These are phyloP conservation scores for Chironomus tentans DNA, from an alignment of 2,888 invertebrate genomes.

Conservation along the genomic window DNA sequence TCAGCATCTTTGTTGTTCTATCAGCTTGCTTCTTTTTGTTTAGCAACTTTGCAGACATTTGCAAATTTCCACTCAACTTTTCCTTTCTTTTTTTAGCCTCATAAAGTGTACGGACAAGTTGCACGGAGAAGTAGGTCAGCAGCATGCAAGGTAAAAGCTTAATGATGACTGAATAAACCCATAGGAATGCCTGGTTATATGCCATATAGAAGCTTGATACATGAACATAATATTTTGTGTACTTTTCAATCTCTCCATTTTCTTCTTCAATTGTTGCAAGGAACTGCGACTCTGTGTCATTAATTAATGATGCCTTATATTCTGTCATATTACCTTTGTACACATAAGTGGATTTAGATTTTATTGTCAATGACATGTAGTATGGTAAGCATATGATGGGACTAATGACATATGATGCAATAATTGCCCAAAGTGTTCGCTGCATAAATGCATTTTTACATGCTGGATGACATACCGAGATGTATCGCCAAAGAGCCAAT, in stretches of 20 bases:
- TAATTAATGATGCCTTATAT: not conserved
- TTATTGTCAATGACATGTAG: slow-evolving; percentile 28
- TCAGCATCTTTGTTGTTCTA: slow-evolving; percentile 80
- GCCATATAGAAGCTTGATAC: slow-evolving; percentile 52
- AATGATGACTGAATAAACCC: slow-evolving; percentile 86
- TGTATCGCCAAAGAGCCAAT: slow-evolving; percentile 12
- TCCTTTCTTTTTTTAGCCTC: slow-evolving; percentile 69
- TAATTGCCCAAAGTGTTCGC: slow-evolving; percentile 65
- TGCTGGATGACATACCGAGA: slow-evolving; percentile 70
- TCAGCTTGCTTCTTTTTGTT: slow-evolving; percentile 57
- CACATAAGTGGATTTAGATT: not conserved
- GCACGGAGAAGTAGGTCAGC: slow-evolving; percentile 45
- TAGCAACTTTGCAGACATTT: slow-evolving; percentile 39
- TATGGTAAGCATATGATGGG: slow-evolving; percentile 72
- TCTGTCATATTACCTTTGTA: not conserved
- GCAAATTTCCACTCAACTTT: slow-evolving; percentile 45
- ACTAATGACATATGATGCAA: slow-evolving; percentile 70
- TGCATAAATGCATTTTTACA: slow-evolving; percentile 75
- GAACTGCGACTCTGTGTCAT: not conserved
- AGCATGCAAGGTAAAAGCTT: slow-evolving; percentile 86
- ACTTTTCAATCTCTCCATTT: slow-evolving; percentile 40
- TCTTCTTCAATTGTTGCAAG: not conserved
- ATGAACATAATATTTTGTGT: slow-evolving; percentile 50
- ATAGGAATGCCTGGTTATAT: slow-evolving; percentile 69
- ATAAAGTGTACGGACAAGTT: slow-evolving; percentile 66